phyloP scores from a whole-genome alignment of 2,797 vertebrate genomes.

The Schizothorax lantsangensis region DNA sequence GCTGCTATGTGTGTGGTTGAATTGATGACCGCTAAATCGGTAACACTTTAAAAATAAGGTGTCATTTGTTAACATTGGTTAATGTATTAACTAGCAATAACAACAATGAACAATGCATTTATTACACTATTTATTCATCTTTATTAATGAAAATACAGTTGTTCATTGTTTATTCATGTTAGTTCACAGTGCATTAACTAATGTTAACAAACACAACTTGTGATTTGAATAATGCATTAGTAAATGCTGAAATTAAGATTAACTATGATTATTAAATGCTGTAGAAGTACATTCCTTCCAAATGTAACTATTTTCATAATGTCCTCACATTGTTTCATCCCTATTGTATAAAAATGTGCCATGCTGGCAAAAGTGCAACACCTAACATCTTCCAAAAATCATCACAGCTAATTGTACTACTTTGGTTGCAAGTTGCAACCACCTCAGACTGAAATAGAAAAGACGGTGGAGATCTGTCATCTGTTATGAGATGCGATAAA shows the following conservation, averaged over 20 bases:
- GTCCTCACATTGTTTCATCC: neutral
- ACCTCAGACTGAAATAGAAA: constrained; percentile 11
- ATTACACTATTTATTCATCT: too few relatives aligned
- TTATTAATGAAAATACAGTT: too few relatives aligned
- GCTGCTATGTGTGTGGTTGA: neutral
- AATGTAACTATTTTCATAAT: neutral
- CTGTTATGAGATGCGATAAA: constrained; percentile 15
- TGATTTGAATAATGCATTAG: too few relatives aligned
- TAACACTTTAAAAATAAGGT: too few relatives aligned
- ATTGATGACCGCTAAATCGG: neutral
- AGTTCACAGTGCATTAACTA: too few relatives aligned
- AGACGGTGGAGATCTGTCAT: neutral
- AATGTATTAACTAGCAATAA: too few relatives aligned
- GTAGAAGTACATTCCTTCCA: neutral
- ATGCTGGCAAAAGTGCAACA: neutral
- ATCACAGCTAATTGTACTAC: neutral
- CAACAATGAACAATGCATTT: too few relatives aligned
- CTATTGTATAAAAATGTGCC: neutral
- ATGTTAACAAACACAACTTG: too few relatives aligned
- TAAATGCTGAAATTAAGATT: too few relatives aligned
- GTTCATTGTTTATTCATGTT: too few relatives aligned
- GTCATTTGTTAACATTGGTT: too few relatives aligned
- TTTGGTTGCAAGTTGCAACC: neutral
- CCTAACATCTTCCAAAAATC: neutral
- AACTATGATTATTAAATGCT: too few relatives aligned